phyloP scores from a whole-genome alignment of 30 jellyfish, hydroid and myxozoan genomes.

The Calvadosia cruxmelitensis region DNA sequence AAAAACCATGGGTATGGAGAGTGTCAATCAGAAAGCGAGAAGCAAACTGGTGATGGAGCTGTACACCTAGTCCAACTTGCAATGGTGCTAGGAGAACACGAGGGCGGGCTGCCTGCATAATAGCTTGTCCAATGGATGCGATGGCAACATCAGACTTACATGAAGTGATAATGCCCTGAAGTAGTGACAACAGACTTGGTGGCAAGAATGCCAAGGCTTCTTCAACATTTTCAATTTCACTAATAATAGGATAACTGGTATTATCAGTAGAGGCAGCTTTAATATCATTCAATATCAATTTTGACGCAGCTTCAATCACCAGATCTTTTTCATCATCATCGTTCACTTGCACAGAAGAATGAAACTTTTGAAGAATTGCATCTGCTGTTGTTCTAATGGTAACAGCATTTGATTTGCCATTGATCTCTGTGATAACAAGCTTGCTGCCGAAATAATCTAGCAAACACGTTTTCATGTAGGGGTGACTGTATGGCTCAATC shows the following conservation, averaged over 20 bases:
- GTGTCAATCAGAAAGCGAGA: constrained; percentile 10
- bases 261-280: constrained; percentile 4
- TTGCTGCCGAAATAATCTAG: constrained; percentile 25
- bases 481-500: constrained; percentile 10
- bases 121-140: not conserved
- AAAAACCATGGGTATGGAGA: constrained; percentile 18
- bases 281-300: constrained; percentile 11
- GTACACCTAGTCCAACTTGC: constrained; percentile 13
- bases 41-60: too few species aligned
- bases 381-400: constrained; percentile 19
- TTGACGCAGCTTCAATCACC: constrained; percentile 26
- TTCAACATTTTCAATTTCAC: constrained; percentile 1
- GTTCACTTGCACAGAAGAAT: constrained; percentile 3
- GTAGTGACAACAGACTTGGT: constrained; percentile 5
- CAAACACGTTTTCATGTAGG: constrained; percentile 22
- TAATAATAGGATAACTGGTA: constrained; percentile 14
- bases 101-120: constrained; percentile 16
- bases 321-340: constrained; percentile 10
- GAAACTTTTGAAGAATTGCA: constrained; percentile 3
- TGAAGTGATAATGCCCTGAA: constrained; percentile 2
- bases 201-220: constrained; percentile 8
- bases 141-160: constrained; percentile 3
- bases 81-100: constrained; percentile 15
- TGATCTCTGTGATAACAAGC: not conserved
- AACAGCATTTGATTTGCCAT: constrained; percentile 15